Base-by-base conservation (phyloP, 2,888 invertebrate genomes). In the Aromia moschata region DNA sequence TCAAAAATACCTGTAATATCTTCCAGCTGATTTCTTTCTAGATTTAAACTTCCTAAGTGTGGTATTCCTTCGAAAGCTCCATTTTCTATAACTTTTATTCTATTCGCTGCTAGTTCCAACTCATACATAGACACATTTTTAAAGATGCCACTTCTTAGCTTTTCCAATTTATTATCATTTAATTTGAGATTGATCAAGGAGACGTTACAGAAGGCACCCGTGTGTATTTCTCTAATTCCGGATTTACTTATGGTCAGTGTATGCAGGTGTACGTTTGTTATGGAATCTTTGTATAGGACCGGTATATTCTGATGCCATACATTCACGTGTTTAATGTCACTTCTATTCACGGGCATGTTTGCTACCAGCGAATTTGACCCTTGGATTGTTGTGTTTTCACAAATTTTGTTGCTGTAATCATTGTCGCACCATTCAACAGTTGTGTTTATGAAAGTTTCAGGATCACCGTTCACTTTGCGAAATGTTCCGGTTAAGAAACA, bases 1-100 rank as follows among this genome's bases (percentile, higher is more conserved):
- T 9, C 44, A 10, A 53, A 53, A 10, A 44, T 12, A 18, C 14
- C 36, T 1, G 43, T n/a, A 14, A 53, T 15, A 4, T 53, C 36
- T 1, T 15, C 43, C 10, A 53, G 18, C 7, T 36, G 10, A 33
- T 53, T 53, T 17, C 10, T 11, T n/a, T 1, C 1, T 30, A 53
- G 12, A 18, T 14, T n/a, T n/a, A n/a, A n/a, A n/a, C n/a, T n/a
- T n/a, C n/a, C n/a, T 10, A 10, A 53, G 18, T n/a, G 14, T 17
- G 9, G 20, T 2, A 43, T n/a, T 10, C 20, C n/a, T 43, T 53
- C 53, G 12, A 53, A 53, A 11, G 43, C 36, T 2, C 37, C 44
- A 11, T 44, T 7, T 36, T 43, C 53, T 5, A 53, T 44, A 20
- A 18, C 10, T 16, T 2, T 33, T 16, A 53, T 43, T 0, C 20